Conservation (phyloP, 1,140 invertebrate genomes). For the Leguminivora glycinivorella region DNA sequence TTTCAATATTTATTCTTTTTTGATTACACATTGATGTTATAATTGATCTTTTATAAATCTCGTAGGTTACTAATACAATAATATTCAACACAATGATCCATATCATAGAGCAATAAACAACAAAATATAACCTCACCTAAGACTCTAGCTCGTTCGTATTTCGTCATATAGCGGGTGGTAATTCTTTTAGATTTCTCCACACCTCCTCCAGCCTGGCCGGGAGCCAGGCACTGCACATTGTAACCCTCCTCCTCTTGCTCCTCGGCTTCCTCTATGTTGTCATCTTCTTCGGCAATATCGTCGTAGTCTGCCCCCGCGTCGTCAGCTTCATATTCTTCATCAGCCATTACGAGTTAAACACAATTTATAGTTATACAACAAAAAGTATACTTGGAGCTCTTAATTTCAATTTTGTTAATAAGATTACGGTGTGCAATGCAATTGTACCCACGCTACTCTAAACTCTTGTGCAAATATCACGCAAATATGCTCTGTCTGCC, state of each 20-base stretch:
- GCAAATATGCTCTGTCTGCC: no score
- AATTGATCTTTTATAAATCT: no score
- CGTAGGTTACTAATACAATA: no score
- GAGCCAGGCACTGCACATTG: slow-evolving; percentile 84
- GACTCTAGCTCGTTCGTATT: slow-evolving; percentile 84
- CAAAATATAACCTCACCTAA: slow-evolving; percentile 54
- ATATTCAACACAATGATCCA: no score
- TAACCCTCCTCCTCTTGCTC: slow-evolving; percentile 83
- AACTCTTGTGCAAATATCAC: no score
- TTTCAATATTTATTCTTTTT: no score
- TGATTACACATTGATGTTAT: background rate
- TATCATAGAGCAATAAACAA: background rate
- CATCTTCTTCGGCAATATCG: slow-evolving; percentile 71
- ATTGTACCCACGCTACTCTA: no score
- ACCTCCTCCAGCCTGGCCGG: slow-evolving; percentile 86
- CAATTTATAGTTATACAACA: background rate
- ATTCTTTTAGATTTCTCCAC: slow-evolving; percentile 91
- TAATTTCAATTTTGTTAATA: background rate
- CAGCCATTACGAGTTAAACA: slow-evolving; percentile 52
- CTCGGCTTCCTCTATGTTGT: slow-evolving; percentile 69
- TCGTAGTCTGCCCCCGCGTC: slow-evolving; percentile 71
- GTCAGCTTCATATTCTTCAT: slow-evolving; percentile 71
- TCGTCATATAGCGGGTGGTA: slow-evolving; percentile 97
- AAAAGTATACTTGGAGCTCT: background rate
- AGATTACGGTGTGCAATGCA: no score